These are phyloP conservation scores for Gallinago nigripennis DNA, from an alignment of 2,797 vertebrate species.

Conservation along the genomic window DNA sequence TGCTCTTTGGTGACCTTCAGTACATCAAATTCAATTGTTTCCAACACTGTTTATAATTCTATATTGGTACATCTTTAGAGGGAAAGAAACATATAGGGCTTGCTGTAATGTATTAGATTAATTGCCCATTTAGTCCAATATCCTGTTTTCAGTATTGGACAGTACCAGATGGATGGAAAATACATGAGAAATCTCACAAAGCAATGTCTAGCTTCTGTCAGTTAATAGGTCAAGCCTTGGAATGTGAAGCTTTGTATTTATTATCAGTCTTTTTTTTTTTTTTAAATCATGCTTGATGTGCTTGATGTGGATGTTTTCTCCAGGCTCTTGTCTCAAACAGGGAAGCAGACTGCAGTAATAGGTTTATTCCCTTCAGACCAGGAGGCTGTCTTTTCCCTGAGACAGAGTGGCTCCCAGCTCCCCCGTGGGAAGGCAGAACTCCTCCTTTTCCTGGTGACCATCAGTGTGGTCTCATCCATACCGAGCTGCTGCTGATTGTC, in stretches of 20 bases:
- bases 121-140: not conserved
- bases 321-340: not conserved
- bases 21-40: constrained; percentile 7
- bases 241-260: constrained; percentile 9
- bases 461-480: not conserved
- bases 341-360: constrained; percentile 24
- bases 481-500: not conserved
- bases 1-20: not conserved
- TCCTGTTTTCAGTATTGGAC: not conserved
- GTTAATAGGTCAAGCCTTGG: not conserved
- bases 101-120: not conserved
- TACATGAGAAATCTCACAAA: not conserved
- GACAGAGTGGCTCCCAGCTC: not conserved
- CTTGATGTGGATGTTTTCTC: constrained; percentile 2
- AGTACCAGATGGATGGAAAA: constrained; percentile 26
- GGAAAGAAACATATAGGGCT: not conserved
- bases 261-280: not conserved
- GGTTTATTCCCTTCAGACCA: not conserved
- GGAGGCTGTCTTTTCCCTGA: not conserved
- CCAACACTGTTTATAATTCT: not conserved
- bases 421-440: not conserved
- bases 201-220: not conserved
- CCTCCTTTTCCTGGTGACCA: not conserved
- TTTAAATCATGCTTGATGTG: not conserved
- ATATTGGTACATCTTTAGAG: not conserved